These are phyloP conservation scores for Bergia puertoricense DNA, from an alignment of 92 coral and sea anemone genomes.

Conservation along the genomic window DNA sequence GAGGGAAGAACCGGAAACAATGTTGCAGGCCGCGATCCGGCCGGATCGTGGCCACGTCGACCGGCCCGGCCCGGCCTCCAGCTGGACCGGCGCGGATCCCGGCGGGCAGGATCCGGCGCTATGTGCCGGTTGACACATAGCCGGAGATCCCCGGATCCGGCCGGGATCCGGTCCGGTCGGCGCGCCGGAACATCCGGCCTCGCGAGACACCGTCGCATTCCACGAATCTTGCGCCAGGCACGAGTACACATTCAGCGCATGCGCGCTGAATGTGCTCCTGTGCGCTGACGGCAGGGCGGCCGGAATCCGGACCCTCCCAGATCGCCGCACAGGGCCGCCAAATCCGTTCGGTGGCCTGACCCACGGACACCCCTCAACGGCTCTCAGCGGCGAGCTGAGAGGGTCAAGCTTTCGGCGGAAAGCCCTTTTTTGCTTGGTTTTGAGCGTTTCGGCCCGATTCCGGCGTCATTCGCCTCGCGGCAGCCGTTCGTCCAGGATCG, in stretches of 20 bases:
- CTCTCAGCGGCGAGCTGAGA: too few species aligned
- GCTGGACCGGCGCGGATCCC: constrained; percentile 18
- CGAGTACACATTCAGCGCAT: constrained; percentile 15
- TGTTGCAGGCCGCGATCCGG: constrained; percentile 17
- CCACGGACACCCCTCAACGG: too few species aligned
- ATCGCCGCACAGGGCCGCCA: background rate
- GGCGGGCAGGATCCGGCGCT: constrained; percentile 18
- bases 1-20: constrained; percentile 15
- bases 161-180: constrained; percentile 18
- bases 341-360: too few species aligned
- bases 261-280: constrained; percentile 17
- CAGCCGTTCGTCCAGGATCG: constrained; percentile 17
- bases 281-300: constrained; percentile 18
- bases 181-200: constrained; percentile 18
- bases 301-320: constrained; percentile 17
- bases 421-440: too few species aligned
- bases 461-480: constrained; percentile 18
- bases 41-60: constrained; percentile 17
- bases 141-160: constrained; percentile 18
- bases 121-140: constrained; percentile 15
- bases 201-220: constrained; percentile 17
- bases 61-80: constrained; percentile 20
- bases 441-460: constrained; percentile 2
- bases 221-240: constrained; percentile 16
- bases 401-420: too few species aligned